Evolutionary conservation across 2,888 invertebrate genomes (phyloP).

Genomic region (Dryadula phaetusa): DNA sequence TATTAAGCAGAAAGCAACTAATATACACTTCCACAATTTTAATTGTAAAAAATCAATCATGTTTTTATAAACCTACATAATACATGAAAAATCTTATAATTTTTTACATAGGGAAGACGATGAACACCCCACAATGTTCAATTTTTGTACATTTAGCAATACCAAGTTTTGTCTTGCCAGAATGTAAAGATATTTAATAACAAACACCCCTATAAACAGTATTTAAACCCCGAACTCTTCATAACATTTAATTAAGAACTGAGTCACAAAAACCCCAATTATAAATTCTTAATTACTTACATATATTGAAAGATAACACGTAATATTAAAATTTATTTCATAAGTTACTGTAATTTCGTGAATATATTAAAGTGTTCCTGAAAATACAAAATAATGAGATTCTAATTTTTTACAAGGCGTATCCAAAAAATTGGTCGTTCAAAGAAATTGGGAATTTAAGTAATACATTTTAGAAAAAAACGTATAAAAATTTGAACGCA

Average conservation of each 20-base stretch:
- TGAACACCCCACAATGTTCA: no score
- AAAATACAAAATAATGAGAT: not conserved
- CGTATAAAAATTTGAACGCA: no score
- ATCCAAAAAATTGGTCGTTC: not conserved
- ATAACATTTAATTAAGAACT: not conserved
- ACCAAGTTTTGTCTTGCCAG: no score
- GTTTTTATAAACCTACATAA: no score
- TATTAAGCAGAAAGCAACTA: no score
- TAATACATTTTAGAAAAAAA: no score
- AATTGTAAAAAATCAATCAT: no score
- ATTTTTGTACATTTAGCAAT: no score
- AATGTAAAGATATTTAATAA: no score
- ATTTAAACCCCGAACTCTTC: not conserved
- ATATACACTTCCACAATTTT: no score
- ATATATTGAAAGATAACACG: constrained; percentile 1
- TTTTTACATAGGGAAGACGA: no score
- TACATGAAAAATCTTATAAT: no score
- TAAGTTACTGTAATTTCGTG: constrained; percentile 1
- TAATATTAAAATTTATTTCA: not conserved
- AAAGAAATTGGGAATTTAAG: not conserved
- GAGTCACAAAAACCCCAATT: not conserved
- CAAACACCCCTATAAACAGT: not conserved
- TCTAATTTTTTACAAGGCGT: not conserved
- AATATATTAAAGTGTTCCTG: not conserved
- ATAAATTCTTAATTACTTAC: not conserved